Conservation (phyloP, 2,888 invertebrate species). For the Oscheius myriophilus region DNA sequence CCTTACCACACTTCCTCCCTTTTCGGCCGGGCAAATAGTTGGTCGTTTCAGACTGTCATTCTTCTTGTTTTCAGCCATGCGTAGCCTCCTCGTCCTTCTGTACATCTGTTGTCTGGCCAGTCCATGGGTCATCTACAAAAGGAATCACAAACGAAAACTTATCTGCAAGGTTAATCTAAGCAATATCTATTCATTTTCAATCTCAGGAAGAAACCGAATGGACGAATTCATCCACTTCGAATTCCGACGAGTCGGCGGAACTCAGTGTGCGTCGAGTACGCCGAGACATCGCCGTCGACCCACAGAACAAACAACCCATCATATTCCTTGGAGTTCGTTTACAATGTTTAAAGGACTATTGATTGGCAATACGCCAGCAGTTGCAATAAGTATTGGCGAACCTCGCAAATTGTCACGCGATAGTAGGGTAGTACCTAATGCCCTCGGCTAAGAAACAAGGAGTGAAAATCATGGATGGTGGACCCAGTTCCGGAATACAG, state of each 20-base stretch:
- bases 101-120: slow-evolving; percentile 25
- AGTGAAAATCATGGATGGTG: no score
- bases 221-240: slow-evolving; percentile 31
- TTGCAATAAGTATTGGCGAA: no score
- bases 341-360: neutral
- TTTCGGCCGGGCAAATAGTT: neutral
- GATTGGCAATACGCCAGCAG: no score
- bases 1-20: neutral
- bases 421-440: no score
- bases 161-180: slow-evolving; percentile 44
- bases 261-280: slow-evolving; percentile 4
- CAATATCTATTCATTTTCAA: neutral
- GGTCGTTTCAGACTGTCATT: neutral
- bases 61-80: slow-evolving; percentile 7
- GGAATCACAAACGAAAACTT: slow-evolving; percentile 50
- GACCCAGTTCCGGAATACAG: no score
- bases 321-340: slow-evolving; percentile 48
- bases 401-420: no score
- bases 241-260: slow-evolving; percentile 8
- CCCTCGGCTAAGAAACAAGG: no score
- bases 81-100: neutral
- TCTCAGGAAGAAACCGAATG: slow-evolving; percentile 55
- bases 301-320: slow-evolving; percentile 50
- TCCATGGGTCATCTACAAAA: slow-evolving; percentile 55
- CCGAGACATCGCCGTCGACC: slow-evolving; percentile 51